Evolutionary conservation across 2,113 vertebrate genomes (phyloP), one percentile per base, ranked within the genome.

Genomic region (Sialia sialis): DNA sequence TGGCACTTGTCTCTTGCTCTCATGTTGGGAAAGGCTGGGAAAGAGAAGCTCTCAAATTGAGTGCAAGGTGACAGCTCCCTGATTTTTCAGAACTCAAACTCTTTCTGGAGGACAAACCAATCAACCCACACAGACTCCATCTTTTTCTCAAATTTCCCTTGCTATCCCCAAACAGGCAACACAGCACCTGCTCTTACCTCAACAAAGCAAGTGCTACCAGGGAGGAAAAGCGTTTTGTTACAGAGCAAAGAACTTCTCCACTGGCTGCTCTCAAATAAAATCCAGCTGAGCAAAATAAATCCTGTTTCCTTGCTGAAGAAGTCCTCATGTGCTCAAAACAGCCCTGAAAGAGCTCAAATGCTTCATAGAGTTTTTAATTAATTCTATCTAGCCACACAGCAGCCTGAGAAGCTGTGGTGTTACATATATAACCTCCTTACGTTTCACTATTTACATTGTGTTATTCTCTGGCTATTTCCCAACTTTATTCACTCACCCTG

Each of bases 381-480:
- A 59, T 83, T 85, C 75, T 90, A 80, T 38, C 83, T 84, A 77
- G 87, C 56, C 84, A 79, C 38, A 32, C 51, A 88, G 52, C 94
- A 94, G 75, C 38, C 82, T 85, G 94, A 94, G 87, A 67, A 76
- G 81, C 51, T 55, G 30, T 2, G 48, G 70, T 74, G 75, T 74
- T 81, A 49, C 26, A 93, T 72, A 48, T 76, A 84, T 41, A 80
- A 63, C 67, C 68, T 93, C 90, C 87, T 95, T 90, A 78, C 7
- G 3, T 91, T 88, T 88, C 94, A 68, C 59, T 94, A 41, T 91
- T 95, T 91, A 90, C 79, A 86, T 55, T 95, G 87, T 90, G 79
- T 56, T 94, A 79, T 86, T 92, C 87, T 86, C 92, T 95, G 89
- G 91, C 85, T 86, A 23, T 74, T 90, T 94, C 93, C 93, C 94